Evolutionary conservation across 2,888 invertebrate genomes (phyloP).

Genomic region (Macrosiphum euphorbiae): DNA sequence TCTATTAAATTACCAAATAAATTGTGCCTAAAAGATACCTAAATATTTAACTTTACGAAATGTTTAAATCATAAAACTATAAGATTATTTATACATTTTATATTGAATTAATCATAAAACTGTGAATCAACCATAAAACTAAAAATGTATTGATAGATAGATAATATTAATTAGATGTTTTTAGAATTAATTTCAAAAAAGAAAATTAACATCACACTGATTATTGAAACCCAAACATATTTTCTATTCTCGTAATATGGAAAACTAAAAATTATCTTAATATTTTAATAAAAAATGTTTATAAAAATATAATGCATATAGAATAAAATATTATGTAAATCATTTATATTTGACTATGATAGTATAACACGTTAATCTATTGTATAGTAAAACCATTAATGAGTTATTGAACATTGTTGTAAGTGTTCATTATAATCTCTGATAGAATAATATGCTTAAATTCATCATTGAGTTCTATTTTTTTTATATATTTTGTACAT

Average conservation of each 20-base stretch:
- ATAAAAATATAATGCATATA: too few species aligned
- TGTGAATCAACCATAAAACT: neutral
- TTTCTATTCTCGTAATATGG: neutral
- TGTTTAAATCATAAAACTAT: neutral
- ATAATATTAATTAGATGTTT: neutral
- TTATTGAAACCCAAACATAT: neutral
- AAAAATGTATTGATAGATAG: neutral
- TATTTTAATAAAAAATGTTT: too few species aligned
- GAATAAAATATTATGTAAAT: too few species aligned
- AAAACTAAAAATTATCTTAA: too few species aligned
- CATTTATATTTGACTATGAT: too few species aligned
- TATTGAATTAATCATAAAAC: neutral
- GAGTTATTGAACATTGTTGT: too few species aligned
- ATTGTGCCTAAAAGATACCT: too few species aligned
- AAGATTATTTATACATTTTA: neutral
- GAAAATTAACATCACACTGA: neutral
- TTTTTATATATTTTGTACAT: neutral
- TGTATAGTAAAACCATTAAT: too few species aligned
- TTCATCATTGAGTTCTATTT: neutral
- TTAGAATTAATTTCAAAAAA: neutral
- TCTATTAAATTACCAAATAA: neutral
- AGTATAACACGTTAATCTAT: too few species aligned
- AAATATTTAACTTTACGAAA: too few species aligned
- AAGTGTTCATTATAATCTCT: neutral
- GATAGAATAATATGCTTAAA: neutral